These are phyloP conservation scores for Pipra filicauda DNA, from an alignment of 2,113 vertebrate genomes.

Conservation along the genomic window DNA sequence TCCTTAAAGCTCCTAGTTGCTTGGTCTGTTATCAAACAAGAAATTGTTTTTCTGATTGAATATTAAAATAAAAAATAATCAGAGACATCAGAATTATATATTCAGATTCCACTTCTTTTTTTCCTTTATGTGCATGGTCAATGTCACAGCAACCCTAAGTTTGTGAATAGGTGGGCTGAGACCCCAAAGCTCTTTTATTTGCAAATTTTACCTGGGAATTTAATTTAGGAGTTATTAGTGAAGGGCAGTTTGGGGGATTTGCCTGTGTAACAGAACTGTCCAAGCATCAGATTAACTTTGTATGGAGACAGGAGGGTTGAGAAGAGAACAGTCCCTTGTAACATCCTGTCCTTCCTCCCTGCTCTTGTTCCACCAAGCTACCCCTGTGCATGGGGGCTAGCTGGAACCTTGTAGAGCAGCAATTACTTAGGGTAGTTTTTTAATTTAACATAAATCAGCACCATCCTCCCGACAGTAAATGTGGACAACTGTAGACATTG, in stretches of 20 bases:
- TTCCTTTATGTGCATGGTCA: rapidly evolving
- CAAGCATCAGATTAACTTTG: neutral
- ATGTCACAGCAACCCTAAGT: neutral
- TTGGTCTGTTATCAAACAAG: neutral
- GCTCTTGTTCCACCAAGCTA: neutral
- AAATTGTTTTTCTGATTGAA: neutral
- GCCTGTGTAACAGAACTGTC: neutral
- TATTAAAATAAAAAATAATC: neutral
- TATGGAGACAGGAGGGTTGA: neutral
- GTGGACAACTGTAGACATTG: neutral
- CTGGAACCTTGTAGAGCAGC: neutral
- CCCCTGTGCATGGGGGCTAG: neutral
- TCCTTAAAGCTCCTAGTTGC: neutral
- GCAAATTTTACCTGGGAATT: neutral
- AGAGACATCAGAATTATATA: neutral
- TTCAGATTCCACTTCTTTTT: neutral
- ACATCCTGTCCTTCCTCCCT: neutral
- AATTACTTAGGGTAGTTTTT: neutral
- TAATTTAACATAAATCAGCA: neutral
- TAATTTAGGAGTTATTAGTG: neutral
- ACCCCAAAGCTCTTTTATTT: neutral
- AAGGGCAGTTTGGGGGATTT: neutral
- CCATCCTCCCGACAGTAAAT: neutral
- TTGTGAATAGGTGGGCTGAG: neutral
- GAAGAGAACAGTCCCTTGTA: neutral